Base-by-base conservation (phyloP, 1,140 invertebrate genomes). In the Pectinophora gossypiella region DNA sequence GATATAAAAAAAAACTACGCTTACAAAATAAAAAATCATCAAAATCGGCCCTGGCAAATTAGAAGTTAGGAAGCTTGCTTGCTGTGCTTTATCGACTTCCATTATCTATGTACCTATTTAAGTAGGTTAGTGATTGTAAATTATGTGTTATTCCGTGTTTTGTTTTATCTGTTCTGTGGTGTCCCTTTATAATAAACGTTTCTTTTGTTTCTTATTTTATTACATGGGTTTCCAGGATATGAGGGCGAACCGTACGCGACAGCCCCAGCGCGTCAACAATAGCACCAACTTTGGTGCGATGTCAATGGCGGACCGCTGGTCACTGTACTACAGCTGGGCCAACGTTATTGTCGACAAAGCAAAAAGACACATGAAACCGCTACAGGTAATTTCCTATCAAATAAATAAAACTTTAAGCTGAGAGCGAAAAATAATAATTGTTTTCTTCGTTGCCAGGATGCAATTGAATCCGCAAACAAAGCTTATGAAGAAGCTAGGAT, bases 401-500 rank as follows among this genome's bases (percentile, higher is more conserved):
- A n/a, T n/a, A n/a, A n/a, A n/a, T n/a, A n/a, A n/a, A n/a, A n/a
- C n/a, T n/a, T n/a, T n/a, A n/a, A n/a, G n/a, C n/a, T n/a, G n/a
- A n/a, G n/a, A n/a, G n/a, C n/a, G n/a, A n/a, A n/a, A n/a, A n/a
- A n/a, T n/a, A n/a, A n/a, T n/a, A n/a, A n/a, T n/a, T n/a, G n/a
- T n/a, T 7, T 40, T 62, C 15, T 63, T 70, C 51, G 62, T 68
- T 48, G 47, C 38, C 54, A 73, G 68, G 52, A 57, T 10, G 2
- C 35, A 13, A 19, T 64, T 6, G 19, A 35, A 12, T 12, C 12
- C n/a, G 48, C 23, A 3, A 53, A 51, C 9, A 21, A 19, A 13
- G 48, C 51, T 1, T 81, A 72, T 43, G 77, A 80, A 56, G 80
- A 84, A 48, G 38, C 76, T 0, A 73, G 72, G 58, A 75, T 78